Evolutionary conservation across 2,797 vertebrate species (phyloP).

Genomic region (Leptatherina wallacei): DNA sequence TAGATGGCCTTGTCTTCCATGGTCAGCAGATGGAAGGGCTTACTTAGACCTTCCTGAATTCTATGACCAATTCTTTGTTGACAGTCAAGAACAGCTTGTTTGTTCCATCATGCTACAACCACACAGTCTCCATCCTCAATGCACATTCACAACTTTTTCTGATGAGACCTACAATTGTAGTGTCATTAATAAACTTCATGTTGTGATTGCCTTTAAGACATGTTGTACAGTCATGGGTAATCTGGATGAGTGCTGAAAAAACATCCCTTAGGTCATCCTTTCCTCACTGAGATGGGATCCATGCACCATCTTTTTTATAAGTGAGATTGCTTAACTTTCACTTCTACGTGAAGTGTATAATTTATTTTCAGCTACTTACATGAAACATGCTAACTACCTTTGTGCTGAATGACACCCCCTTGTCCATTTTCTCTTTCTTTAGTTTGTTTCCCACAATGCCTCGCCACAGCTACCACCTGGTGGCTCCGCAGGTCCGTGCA

Average conservation of each 20-base stretch:
- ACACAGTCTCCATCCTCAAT: no score
- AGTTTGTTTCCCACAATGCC: conserved; percentile 98
- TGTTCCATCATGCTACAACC: neutral
- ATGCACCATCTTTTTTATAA: no score
- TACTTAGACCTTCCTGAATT: neutral
- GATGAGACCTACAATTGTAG: no score
- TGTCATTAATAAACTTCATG: neutral
- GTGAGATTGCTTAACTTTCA: no score
- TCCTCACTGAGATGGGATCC: neutral
- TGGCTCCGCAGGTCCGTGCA: conserved; percentile 87
- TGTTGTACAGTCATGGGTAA: no score
- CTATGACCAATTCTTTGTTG: neutral
- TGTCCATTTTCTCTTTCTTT: conserved; percentile 14
- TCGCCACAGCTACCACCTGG: conserved; percentile 91
- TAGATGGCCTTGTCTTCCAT: no score
- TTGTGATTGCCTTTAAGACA: neutral
- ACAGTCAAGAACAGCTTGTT: neutral
- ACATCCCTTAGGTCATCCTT: neutral
- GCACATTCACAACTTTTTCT: no score
- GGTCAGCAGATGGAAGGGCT: no score
- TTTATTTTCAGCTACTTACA: no score
- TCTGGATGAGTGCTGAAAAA: neutral
- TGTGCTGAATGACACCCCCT: neutral
- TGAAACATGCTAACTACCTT: neutral
- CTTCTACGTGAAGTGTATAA: no score